phyloP scores from a whole-genome alignment of 2,797 vertebrate genomes.

The Nasua narica region DNA sequence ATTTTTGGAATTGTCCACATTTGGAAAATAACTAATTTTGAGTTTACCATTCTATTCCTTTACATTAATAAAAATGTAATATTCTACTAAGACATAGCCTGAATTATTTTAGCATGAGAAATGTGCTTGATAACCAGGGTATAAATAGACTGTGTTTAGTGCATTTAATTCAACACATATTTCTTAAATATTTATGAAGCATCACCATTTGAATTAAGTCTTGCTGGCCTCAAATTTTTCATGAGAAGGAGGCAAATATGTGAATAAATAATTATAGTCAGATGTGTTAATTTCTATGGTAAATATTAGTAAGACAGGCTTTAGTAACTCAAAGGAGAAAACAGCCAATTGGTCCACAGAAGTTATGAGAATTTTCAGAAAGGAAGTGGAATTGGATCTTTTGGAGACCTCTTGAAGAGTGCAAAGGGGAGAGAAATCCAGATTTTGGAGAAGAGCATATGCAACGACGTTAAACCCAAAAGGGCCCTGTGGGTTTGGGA shows the following conservation, averaged over 20 bases:
- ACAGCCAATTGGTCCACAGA: neutral
- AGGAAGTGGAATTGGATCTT: neutral
- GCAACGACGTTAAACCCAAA: neutral
- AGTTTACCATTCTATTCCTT: neutral
- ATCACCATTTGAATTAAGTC: neutral
- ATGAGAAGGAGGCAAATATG: neutral
- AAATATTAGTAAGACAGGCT: neutral
- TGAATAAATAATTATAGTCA: neutral
- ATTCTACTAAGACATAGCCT: neutral
- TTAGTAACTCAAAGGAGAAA: neutral
- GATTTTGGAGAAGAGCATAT: neutral
- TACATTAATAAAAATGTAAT: neutral
- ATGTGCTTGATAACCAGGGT: constrained; percentile 12
- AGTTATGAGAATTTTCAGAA: neutral
- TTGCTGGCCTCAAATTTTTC: neutral
- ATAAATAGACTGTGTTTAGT: constrained; percentile 23
- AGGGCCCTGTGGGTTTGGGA: neutral
- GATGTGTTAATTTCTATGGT: neutral
- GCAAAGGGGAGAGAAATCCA: neutral
- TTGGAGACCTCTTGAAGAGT: neutral
- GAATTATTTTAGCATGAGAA: constrained; percentile 1
- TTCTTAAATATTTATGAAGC: constrained; percentile 13
- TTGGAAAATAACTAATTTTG: constrained; percentile 31
- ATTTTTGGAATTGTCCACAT: neutral
- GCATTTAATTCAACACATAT: neutral